Evolutionary conservation across 2,797 vertebrate genomes (phyloP).

Genomic region (Mareca penelope): DNA sequence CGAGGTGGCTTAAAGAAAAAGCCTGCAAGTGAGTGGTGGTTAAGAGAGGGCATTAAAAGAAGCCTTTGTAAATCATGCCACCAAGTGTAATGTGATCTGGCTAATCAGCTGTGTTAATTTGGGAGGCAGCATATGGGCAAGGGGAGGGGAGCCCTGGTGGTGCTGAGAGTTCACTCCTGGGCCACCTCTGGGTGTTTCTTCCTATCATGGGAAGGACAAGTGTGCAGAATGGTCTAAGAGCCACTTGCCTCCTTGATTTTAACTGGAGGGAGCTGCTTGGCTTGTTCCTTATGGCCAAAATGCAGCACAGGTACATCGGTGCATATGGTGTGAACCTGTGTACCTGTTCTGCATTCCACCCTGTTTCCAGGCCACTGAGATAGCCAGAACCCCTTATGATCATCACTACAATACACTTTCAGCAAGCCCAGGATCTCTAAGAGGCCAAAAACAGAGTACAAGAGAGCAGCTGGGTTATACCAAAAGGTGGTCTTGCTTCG

Average conservation of each 20-base stretch:
- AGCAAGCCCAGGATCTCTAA: background rate
- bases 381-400: background rate
- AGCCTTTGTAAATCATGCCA: background rate
- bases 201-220: background rate
- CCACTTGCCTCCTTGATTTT: background rate
- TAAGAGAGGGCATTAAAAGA: background rate
- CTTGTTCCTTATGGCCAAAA: background rate
- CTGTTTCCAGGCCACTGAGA: background rate
- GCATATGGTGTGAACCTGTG: accelerated
- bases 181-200: background rate
- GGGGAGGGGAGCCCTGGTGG: background rate
- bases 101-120: background rate
- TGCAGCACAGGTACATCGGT: background rate
- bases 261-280: background rate
- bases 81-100: background rate
- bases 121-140: background rate
- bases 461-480: background rate
- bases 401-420: accelerated
- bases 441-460: background rate
- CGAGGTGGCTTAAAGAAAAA: background rate
- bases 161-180: background rate
- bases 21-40: background rate
- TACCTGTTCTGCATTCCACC: background rate
- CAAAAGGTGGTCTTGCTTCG: background rate
- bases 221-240: background rate